Evolutionary conservation across 2,888 invertebrate species (phyloP), one percentile per base, ranked within the genome.

Genomic region (Oxycera nigricornis): DNA sequence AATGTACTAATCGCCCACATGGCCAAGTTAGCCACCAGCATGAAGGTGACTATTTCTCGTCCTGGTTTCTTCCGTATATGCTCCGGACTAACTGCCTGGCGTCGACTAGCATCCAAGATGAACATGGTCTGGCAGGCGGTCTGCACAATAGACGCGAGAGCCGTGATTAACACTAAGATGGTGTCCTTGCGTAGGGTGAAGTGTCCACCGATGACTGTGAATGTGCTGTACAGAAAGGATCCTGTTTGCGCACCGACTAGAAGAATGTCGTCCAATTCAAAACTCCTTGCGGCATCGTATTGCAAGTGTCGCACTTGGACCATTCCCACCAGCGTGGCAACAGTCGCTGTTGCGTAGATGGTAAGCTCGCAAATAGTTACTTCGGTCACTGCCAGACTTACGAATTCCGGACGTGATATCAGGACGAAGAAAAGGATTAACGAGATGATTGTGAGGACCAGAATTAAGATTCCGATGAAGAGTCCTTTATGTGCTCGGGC

Each of bases 1-100:
- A 97, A 86, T 0, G 96, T 96, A 82, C 95, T 96, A 77, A 97
- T 94, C 7, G 95, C 94, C 95, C 95, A 95, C 94, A 95, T 94
- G 22, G 96, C 96, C 80, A 96, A 85, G 85, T 97, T 97, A 0
- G 94, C 93, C 24, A 96, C 94, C 76, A 95, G 85, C 73, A 97
- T 89, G 82, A 97, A 97, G 0, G 97, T 97, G 1, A 97, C 94
- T 76, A 96, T 93, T 85, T 97, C 96, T 11, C 97, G 88, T 7
- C 97, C 97, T 0, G 97, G 97, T 82, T 97, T 97, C 80, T 91
- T 90, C 67, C 92, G 88, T 73, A 93, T 90, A 83, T 96, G 95
- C 76, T 94, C 92, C 0, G 92, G 89, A 2, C 91, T 94, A 55
- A 91, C 90, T 0, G 94, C 94, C 35, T 92, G 91, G 74, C 96